Conservation (phyloP, 1,140 invertebrate genomes). For the Subanguina moxae region DNA sequence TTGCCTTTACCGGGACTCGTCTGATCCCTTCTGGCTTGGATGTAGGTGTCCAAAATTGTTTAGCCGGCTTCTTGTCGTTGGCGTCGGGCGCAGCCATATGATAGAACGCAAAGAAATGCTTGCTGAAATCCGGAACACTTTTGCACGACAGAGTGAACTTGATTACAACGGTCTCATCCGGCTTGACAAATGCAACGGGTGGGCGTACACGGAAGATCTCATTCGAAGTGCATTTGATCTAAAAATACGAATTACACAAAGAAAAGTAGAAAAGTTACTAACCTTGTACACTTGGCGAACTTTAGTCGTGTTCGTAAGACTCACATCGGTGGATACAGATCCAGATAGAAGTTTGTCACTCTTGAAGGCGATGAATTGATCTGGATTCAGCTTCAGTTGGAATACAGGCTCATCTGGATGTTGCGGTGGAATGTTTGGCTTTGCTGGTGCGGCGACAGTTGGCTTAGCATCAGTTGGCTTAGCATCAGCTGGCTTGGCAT, state of each 20-base stretch:
- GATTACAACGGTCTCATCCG: slow-evolving; percentile 26
- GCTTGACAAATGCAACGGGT: slow-evolving; percentile 36
- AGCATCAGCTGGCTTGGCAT: neutral
- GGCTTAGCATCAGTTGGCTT: neutral
- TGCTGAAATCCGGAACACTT: slow-evolving; percentile 28
- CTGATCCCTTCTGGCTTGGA: too few relatives aligned
- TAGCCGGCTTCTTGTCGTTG: too few relatives aligned
- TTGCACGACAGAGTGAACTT: slow-evolving; percentile 32
- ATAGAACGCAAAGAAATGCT: slow-evolving; percentile 47
- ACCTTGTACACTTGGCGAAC: slow-evolving; percentile 41
- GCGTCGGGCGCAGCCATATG: too few relatives aligned
- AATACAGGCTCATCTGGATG: slow-evolving; percentile 36
- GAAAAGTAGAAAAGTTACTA: neutral
- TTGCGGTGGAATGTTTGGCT: neutral
- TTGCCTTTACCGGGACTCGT: too few relatives aligned
- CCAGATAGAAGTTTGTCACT: slow-evolving; percentile 22
- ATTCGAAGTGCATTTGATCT: slow-evolving; percentile 46
- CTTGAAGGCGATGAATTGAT: slow-evolving; percentile 24
- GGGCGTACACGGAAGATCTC: slow-evolving; percentile 47
- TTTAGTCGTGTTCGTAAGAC: slow-evolving; percentile 37
- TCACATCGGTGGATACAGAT: slow-evolving; percentile 25
- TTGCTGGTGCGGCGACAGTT: neutral
- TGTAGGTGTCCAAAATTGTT: too few relatives aligned
- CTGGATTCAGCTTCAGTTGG: slow-evolving; percentile 38
- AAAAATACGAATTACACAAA: neutral